These are phyloP conservation scores for Tricholauxania praeusta DNA, from an alignment of 2,888 invertebrate genomes.

Conservation along the genomic window DNA sequence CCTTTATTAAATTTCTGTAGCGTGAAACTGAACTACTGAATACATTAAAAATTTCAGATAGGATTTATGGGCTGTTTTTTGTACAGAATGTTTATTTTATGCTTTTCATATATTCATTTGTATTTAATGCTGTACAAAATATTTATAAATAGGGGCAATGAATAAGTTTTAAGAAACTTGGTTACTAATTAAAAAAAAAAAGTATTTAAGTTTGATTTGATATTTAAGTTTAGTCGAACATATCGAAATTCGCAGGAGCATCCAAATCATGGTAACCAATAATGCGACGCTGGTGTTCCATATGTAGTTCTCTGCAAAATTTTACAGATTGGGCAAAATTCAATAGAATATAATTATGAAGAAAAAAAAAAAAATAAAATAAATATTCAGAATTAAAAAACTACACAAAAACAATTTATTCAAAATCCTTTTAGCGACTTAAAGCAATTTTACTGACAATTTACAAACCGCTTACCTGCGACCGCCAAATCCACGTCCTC, in stretches of 20 bases:
- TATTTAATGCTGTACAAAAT: constrained; percentile 2
- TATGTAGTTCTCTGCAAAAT: constrained; percentile 74
- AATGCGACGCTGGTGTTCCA: constrained; percentile 81
- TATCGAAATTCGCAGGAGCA: constrained; percentile 84
- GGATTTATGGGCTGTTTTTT: not conserved
- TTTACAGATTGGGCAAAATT: constrained; percentile 60
- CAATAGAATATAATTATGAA: constrained; percentile 52
- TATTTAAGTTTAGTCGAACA: constrained; percentile 70
- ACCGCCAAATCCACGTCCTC: constrained; percentile 69
- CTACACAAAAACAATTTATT: constrained; percentile 13
- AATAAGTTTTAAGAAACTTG: not conserved
- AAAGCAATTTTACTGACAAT: constrained; percentile 4
- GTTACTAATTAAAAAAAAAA: not conserved
- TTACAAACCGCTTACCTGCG: constrained; percentile 50
- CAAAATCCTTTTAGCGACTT: constrained; percentile 3
- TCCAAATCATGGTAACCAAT: constrained; percentile 93
- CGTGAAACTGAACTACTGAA: not conserved
- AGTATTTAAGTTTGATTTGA: constrained; percentile 21
- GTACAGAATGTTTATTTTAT: not conserved
- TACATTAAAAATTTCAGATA: constrained; percentile 13
- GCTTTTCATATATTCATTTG: not conserved
- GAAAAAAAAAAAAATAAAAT: constrained; percentile 33
- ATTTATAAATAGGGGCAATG: not conserved
- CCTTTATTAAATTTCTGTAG: not conserved
- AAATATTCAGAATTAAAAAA: constrained; percentile 25